phyloP scores from a whole-genome alignment of 1,140 invertebrate species.

The Pseudomyrmex flavicornis region DNA sequence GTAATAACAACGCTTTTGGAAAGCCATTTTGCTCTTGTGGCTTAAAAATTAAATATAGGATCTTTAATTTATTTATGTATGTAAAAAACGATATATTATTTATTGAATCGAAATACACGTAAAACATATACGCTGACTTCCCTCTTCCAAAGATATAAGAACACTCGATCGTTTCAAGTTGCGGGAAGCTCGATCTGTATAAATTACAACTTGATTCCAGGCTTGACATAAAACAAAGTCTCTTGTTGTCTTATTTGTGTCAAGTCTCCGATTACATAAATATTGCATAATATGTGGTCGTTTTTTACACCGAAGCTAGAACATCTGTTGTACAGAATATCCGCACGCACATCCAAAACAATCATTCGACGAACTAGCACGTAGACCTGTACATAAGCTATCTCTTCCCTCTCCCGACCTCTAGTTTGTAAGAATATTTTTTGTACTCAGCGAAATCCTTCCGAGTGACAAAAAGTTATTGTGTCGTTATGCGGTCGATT shows the following conservation, averaged over 20 bases:
- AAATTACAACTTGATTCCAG: slow-evolving; percentile 14
- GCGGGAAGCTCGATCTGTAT: too few species aligned
- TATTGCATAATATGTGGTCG: slow-evolving; percentile 48
- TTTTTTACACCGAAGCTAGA: slow-evolving; percentile 49
- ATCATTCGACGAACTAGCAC: slow-evolving; percentile 64
- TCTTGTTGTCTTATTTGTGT: slow-evolving; percentile 15
- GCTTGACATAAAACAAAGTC: slow-evolving; percentile 37
- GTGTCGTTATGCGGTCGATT: slow-evolving; percentile 38
- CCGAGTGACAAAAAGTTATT: slow-evolving; percentile 18
- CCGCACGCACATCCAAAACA: slow-evolving; percentile 55
- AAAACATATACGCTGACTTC: too few species aligned
- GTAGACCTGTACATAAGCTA: slow-evolving; percentile 67
- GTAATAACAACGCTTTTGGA: neutral
- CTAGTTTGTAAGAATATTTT: slow-evolving; percentile 72
- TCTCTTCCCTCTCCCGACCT: too few species aligned
- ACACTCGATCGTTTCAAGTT: too few species aligned
- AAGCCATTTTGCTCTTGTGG: neutral
- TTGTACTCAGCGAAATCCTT: slow-evolving; percentile 69
- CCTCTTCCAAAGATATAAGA: too few species aligned
- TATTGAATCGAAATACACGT: too few species aligned
- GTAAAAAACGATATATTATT: too few species aligned
- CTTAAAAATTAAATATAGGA: slow-evolving; percentile 3
- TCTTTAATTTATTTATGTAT: slow-evolving; percentile 19
- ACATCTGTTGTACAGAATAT: slow-evolving; percentile 60
- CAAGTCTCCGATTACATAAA: slow-evolving; percentile 34